Conservation (phyloP, 2,113 vertebrate genomes). For the Ammodytes dubius region DNA sequence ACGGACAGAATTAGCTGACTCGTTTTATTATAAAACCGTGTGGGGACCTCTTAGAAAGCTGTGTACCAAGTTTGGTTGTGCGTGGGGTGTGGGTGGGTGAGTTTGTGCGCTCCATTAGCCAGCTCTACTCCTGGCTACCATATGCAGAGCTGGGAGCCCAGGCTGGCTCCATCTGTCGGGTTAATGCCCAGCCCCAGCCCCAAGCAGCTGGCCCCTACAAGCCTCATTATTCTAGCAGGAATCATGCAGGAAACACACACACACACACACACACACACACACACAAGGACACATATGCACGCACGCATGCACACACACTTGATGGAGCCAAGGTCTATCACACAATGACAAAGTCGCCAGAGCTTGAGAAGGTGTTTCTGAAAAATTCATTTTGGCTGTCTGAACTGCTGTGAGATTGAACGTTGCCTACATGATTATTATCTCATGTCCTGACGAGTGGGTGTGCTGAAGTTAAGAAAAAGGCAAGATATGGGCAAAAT, state of each 20-base stretch:
- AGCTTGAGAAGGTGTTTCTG: slow-evolving; percentile 68
- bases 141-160: slow-evolving; percentile 81
- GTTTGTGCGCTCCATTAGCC: slow-evolving; percentile 71
- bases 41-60: slow-evolving; percentile 31
- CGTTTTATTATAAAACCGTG: slow-evolving; percentile 60
- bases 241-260: slow-evolving; percentile 38
- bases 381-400: slow-evolving; percentile 71
- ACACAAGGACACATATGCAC: slow-evolving; percentile 60
- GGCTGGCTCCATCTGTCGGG: slow-evolving; percentile 85
- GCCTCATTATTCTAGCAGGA: slow-evolving; percentile 78
- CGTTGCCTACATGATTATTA: slow-evolving; percentile 58
- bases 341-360: slow-evolving; percentile 61
- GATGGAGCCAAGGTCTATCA: slow-evolving; percentile 65
- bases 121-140: slow-evolving; percentile 80
- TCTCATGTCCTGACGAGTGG: slow-evolving; percentile 47
- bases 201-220: slow-evolving; percentile 81
- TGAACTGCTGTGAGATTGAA: slow-evolving; percentile 55
- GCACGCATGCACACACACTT: slow-evolving; percentile 66
- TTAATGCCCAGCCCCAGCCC: slow-evolving; percentile 80
- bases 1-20: slow-evolving; percentile 47
- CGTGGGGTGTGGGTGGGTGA: slow-evolving; percentile 18
- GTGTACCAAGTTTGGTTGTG: slow-evolving; percentile 45
- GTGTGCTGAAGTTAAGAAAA: not conserved
- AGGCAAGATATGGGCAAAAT: not conserved
- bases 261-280: slow-evolving; percentile 18